Base-by-base conservation (phyloP, 2,113 vertebrate genomes). In the Corythaeola cristata region DNA sequence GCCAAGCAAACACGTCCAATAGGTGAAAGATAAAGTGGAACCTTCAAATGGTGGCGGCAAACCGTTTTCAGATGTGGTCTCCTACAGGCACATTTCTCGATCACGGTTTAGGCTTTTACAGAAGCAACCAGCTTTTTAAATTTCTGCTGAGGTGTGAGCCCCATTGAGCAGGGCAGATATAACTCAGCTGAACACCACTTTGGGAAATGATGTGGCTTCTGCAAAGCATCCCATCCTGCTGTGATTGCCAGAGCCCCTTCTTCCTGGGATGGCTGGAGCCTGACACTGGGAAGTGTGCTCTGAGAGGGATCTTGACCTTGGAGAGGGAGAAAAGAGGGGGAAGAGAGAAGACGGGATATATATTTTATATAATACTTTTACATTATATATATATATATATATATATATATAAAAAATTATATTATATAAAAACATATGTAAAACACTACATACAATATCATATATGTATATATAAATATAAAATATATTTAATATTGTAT, bases 321-420 rank as follows among this genome's bases (percentile, higher is more conserved):
- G 6, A 41, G 35, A 6, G n/a, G 13, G 4, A 35, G 8, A 33
- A 47, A 26, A 44, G 13, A 0, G 4, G 8, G 2, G 5, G 15
- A 52, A 64, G 50, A 82, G 28, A 26, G 26, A 82, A 72, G 27
- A 9, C 3, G 47, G 23, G 39, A 33, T 26, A 32, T 37, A 3
- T 55, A 26, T 56, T 87, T 84, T 27, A 10, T 58, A 9, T 20
- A 71, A 53, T 39, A 19, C 5, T 26, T 76, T 3, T 11, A 26
- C 30, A 58, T 30, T 22, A 11, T 15, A 16, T 24, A 18, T 32
- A 19, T 75, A 44, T 27, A n/a, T n/a, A n/a, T n/a, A n/a, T n/a
- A n/a, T 22, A 11, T 15, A 16, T 24, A 18, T 32, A 19, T 75
- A 44, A 23, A 28, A 22, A 52, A 44, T 44, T 44, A 44, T 44